phyloP scores from a whole-genome alignment of 2,797 vertebrate genomes.

The Pseudochirops corinnae region DNA sequence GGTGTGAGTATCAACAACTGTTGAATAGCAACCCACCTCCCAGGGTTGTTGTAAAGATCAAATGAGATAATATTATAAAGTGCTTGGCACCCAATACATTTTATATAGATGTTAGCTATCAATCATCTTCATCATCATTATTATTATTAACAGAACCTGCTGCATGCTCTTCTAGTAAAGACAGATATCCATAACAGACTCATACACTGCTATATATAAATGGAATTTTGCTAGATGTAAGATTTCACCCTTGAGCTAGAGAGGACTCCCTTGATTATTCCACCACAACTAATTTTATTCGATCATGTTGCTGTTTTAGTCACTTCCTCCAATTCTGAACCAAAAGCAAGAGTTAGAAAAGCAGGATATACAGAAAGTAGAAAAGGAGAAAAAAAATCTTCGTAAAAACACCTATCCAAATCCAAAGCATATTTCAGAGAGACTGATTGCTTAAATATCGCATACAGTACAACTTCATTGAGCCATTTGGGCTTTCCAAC shows the following conservation, averaged over 20 bases:
- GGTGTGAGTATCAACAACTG: neutral
- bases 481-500: neutral
- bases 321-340: neutral
- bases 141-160: neutral
- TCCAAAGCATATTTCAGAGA: neutral
- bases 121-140: neutral
- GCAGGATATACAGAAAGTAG: conserved; percentile 1
- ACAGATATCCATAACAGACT: neutral
- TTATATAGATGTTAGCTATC: neutral
- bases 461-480: neutral
- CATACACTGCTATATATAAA: neutral
- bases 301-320: neutral
- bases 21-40: neutral
- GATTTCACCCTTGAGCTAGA: neutral
- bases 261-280: neutral
- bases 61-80: neutral
- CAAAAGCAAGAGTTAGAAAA: neutral
- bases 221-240: neutral
- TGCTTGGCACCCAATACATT: neutral
- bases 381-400: neutral
- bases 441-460: neutral
- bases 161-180: neutral
- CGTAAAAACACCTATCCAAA: neutral
- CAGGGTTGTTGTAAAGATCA: neutral
- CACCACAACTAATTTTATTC: neutral